Evolutionary conservation across 2,888 invertebrate species (phyloP), one percentile per base, ranked within the genome.

Genomic region (Sphaerophoria taeniata): DNA sequence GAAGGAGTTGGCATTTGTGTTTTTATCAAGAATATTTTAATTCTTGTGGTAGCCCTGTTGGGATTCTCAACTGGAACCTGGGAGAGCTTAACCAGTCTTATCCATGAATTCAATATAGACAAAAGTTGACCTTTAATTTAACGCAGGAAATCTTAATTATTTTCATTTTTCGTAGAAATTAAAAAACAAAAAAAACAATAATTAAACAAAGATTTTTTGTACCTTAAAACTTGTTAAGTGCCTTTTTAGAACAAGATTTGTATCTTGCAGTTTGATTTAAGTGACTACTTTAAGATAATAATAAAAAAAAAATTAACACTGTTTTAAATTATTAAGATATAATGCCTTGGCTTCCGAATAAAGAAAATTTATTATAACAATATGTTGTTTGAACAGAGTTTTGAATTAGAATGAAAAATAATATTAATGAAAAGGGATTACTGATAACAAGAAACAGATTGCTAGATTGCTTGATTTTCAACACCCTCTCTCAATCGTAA

Each of bases 41-140:
- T 96, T 67, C 92, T 96, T n/a, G 5, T 94, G 0, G 90, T 96
- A 12, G 96, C 96, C 0, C 67, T 95, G 0, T 90, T 96, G 39
- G 95, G 96, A 0, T 96, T 96, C 90, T 89, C 94, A 2, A 95
- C 96, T 0, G 97, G 97, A 43, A 95, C 96, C 0, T 96, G 95
- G 89, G 95, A 95, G 90, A 96, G 96, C 90, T 90, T 96, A 34
- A 92, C 93, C 92, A 94, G 4, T 95, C n/a, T 96, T 63, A 53
- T 84, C 12, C 67, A 58, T 47, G 88, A 87, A 75, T 87, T 88
- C 56, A 24, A 74, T 31, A 69, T 82, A 63, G 77, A 82, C 58
- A 53, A 11, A 43, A 3, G 11, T 47, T 36, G 7, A n/a, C n/a
- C 47, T 31, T 69, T 43, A 65, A 49, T 43, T 67, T 33, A 55